Evolutionary conservation across 2,888 invertebrate genomes (phyloP).

Genomic region (Noctuana brunneofusca): DNA sequence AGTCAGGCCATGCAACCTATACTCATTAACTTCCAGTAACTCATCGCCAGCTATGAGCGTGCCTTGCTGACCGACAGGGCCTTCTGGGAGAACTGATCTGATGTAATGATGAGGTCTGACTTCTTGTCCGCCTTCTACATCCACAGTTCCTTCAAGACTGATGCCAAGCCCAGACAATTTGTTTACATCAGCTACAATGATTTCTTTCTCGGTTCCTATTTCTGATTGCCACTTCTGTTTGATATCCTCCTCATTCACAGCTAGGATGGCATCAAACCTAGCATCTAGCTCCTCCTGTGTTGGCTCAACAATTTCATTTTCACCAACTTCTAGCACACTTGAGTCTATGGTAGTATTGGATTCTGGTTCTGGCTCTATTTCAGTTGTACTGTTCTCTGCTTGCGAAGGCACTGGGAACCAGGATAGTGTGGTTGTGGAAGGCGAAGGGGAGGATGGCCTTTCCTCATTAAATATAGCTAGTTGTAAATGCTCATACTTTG

Average conservation of each 20-base stretch:
- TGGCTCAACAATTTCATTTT: slow-evolving; percentile 75
- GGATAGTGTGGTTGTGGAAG: slow-evolving; percentile 91
- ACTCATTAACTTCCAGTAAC: slow-evolving; percentile 97
- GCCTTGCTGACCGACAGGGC: slow-evolving; percentile 97
- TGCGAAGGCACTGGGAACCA: slow-evolving; percentile 92
- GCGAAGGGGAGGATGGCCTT: slow-evolving; percentile 85
- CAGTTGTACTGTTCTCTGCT: slow-evolving; percentile 79
- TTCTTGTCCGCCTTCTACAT: slow-evolving; percentile 98
- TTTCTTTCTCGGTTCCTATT: slow-evolving; percentile 91
- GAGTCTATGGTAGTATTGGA: slow-evolving; percentile 92
- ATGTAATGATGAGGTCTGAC: slow-evolving; percentile 99
- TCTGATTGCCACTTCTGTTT: slow-evolving; percentile 91
- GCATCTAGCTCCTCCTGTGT: slow-evolving; percentile 75
- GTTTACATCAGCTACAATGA: slow-evolving; percentile 95
- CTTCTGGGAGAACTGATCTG: slow-evolving; percentile 96
- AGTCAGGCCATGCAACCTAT: slow-evolving; percentile 93
- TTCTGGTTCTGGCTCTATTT: slow-evolving; percentile 90
- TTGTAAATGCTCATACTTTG: slow-evolving; percentile 95
- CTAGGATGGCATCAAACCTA: slow-evolving; percentile 83
- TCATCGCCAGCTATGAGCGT: slow-evolving; percentile 97
- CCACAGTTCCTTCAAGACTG: slow-evolving; percentile 98
- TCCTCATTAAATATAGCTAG: slow-evolving; percentile 89
- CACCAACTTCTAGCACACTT: slow-evolving; percentile 84
- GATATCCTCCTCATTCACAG: slow-evolving; percentile 83
- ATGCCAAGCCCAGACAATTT: slow-evolving; percentile 98